Evolutionary conservation across 2,797 vertebrate species (phyloP), one percentile per base, ranked within the genome.

Genomic region (Enteromius argenteus): DNA sequence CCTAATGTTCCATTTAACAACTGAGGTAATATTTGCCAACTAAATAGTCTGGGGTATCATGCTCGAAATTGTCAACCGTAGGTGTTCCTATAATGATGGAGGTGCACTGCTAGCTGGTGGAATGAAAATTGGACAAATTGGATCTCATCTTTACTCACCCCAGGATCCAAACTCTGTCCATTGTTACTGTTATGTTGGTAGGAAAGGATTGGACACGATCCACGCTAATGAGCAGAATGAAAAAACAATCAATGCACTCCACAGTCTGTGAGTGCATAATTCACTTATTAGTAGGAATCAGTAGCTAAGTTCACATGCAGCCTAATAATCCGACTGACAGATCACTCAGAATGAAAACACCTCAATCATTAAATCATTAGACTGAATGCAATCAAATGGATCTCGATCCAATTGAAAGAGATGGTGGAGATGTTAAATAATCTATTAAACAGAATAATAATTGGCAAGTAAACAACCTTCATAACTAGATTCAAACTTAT

Each of bases 111-210:
- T 37, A 49, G 51, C 51, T 49, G 30, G 64, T 37, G 53, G 30
- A 84, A 78, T 71, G 66, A 72, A 79, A 79, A 84, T 72, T 84
- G 53, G 66, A 84, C 75, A 79, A 84, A 84, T 79, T 79, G 21
- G 42, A 46, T 84, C 75, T 84, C 51, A 84, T 84, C 66, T 78
- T 84, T 69, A 69, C 53, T 10, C 75, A 84, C 75, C 53, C 66
- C 66, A 17, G 75, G 82, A 78, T 79, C 27, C 66, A 69, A 60
- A 79, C 39, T 46, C 64, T 21, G 56, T 79, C 75, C 66, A 79
- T 71, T 72, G 75, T 84, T 84, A 62, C 60, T 84, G 74, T 58
- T 78, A 60, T 84, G 66, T 60, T 69, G 42, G 66, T 46, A 71
- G 39, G 75, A 64, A 58, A 56, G 64, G 74, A 77, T 58, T 77